Percentiles rank a stretch among this genome's conserved stretches.
Evolutionary conservation across 2,797 vertebrate genomes (phyloP).

Genomic region (Rhinichthys osculus): DNA sequence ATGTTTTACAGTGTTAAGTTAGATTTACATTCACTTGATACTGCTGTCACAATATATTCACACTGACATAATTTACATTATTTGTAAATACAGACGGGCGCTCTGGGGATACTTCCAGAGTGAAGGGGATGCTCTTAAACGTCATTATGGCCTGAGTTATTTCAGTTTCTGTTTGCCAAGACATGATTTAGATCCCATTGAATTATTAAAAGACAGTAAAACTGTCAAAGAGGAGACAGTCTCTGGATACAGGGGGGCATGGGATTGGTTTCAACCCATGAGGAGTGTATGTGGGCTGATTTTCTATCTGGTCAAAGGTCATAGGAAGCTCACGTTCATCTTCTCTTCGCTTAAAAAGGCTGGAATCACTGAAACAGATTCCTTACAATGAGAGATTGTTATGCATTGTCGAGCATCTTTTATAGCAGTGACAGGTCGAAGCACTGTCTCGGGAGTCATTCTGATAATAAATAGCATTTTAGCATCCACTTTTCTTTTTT

Average conservation of each 20-base stretch:
- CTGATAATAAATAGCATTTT: slow-evolving; percentile 4
- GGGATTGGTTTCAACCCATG: not conserved
- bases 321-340: not conserved
- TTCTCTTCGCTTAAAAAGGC: not conserved
- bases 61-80: slow-evolving; percentile 3
- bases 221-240: slow-evolving; percentile 25
- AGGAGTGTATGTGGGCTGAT: not conserved
- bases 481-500: not conserved
- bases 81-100: not conserved
- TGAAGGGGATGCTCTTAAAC: slow-evolving; percentile 42
- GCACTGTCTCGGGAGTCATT: not conserved
- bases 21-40: not conserved
- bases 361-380: not conserved
- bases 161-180: slow-evolving; percentile 5
- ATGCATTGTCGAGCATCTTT: not conserved
- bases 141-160: slow-evolving; percentile 46
- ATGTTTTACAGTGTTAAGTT: slow-evolving; percentile 23
- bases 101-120: not conserved
- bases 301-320: slow-evolving; percentile 4
- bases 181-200: slow-evolving; percentile 52
- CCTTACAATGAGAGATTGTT: not conserved
- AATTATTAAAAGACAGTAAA: slow-evolving; percentile 25
- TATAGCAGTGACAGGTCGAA: not conserved
- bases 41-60: slow-evolving; percentile 11
- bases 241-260: not conserved